Percentiles rank a stretch among this genome's conserved stretches.
Evolutionary conservation across 2,888 invertebrate species (phyloP).

Genomic region (Orchestes rusci): DNA sequence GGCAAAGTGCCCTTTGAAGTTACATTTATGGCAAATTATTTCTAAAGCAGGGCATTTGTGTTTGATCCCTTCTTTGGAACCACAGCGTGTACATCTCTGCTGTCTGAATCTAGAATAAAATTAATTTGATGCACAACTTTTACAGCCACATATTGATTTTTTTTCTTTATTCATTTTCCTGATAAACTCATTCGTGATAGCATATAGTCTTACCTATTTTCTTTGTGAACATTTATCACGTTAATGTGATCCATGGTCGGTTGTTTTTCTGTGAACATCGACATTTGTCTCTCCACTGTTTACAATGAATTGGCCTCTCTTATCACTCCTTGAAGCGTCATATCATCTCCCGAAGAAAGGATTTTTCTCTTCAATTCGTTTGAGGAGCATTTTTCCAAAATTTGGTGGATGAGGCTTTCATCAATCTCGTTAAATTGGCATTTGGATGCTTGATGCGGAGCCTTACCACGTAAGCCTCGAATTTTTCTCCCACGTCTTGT

Average conservation of each 20-base stretch:
- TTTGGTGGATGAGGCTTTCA: not conserved
- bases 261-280: not conserved
- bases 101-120: no score
- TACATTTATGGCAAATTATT: constrained; percentile 2
- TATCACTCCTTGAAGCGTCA: not conserved
- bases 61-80: constrained; percentile 2
- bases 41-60: constrained; percentile 4
- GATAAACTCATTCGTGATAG: no score
- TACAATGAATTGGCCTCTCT: not conserved
- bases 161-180: no score
- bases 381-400: not conserved
- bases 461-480: constrained; percentile 32
- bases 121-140: no score
- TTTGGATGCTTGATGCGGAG: constrained; percentile 2
- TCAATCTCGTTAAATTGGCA: constrained; percentile 3
- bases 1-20: constrained; percentile 4
- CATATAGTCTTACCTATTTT: no score
- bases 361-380: not conserved
- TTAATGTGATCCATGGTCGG: no score
- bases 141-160: no score
- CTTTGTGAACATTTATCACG: no score
- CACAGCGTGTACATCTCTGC: constrained; percentile 3
- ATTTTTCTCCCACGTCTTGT: constrained; percentile 32
- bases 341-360: not conserved
- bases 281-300: not conserved